phyloP scores from a whole-genome alignment of 1,140 invertebrate species.

The Megalopta genalis region DNA sequence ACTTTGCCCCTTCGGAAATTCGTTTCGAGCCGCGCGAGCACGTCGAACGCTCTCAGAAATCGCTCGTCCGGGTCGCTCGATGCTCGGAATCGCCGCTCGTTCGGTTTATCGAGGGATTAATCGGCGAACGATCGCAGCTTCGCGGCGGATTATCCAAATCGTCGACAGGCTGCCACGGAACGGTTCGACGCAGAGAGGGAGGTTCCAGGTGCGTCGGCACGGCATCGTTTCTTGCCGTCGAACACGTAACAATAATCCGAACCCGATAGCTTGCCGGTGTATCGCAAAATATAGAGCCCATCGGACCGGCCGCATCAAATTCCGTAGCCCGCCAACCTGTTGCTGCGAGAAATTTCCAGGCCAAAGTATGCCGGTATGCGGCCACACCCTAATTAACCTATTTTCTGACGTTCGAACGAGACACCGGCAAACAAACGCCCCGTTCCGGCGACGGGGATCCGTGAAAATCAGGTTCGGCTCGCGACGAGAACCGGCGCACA shows the following conservation, averaged over 20 bases:
- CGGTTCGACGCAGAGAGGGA: too few species aligned
- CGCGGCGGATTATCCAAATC: too few species aligned
- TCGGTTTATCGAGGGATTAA: neutral
- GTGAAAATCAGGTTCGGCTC: neutral
- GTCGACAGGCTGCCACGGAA: too few species aligned
- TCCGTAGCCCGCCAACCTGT: slow-evolving; percentile 43
- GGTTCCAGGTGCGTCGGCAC: too few species aligned
- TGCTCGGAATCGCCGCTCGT: neutral
- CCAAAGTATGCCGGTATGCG: slow-evolving; percentile 35
- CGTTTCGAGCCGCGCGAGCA: neutral
- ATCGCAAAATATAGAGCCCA: slow-evolving; percentile 34
- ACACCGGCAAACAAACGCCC: slow-evolving; percentile 5
- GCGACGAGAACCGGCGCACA: neutral
- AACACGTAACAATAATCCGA: slow-evolving; percentile 18
- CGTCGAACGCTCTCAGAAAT: neutral
- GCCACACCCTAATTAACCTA: slow-evolving; percentile 36
- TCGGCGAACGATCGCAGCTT: neutral
- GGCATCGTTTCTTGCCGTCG: neutral
- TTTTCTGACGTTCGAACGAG: slow-evolving; percentile 21
- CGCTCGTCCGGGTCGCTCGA: neutral
- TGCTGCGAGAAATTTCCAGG: slow-evolving; percentile 47
- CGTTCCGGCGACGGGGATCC: neutral
- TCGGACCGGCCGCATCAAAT: slow-evolving; percentile 39
- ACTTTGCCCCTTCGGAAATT: neutral
- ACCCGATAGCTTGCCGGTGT: neutral